These are phyloP conservation scores for Dromaius novaehollandiae DNA, from an alignment of 2,113 vertebrate species.

Conservation along the genomic window DNA sequence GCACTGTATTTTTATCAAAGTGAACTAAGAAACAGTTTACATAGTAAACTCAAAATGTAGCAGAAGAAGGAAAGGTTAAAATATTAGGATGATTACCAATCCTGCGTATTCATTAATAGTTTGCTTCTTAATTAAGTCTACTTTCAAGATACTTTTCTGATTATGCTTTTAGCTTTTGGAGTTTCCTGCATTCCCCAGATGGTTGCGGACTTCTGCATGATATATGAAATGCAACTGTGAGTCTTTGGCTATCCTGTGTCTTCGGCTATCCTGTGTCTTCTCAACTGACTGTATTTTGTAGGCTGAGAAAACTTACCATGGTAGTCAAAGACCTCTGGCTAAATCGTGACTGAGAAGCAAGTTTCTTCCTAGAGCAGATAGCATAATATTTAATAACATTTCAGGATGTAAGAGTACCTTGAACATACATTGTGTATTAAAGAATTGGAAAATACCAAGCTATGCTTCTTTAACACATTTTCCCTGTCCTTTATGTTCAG, in stretches of 20 bases:
- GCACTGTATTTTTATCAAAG: background rate
- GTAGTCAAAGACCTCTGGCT: background rate
- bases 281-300: background rate
- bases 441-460: background rate
- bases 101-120: background rate
- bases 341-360: background rate
- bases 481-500: background rate
- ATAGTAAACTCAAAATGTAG: background rate
- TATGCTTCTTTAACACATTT: background rate
- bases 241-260: background rate
- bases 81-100: background rate
- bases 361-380: background rate
- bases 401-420: background rate
- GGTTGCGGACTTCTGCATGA: fast-evolving
- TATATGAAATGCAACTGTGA: background rate
- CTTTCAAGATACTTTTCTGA: background rate
- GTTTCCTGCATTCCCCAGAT: background rate
- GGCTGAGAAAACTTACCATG: background rate
- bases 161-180: background rate
- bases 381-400: background rate
- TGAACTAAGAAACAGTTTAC: background rate
- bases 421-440: background rate
- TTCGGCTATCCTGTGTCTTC: background rate
- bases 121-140: background rate
- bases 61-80: background rate